Conservation (phyloP, 2,113 vertebrate species). For the Nycticebus coucang region DNA sequence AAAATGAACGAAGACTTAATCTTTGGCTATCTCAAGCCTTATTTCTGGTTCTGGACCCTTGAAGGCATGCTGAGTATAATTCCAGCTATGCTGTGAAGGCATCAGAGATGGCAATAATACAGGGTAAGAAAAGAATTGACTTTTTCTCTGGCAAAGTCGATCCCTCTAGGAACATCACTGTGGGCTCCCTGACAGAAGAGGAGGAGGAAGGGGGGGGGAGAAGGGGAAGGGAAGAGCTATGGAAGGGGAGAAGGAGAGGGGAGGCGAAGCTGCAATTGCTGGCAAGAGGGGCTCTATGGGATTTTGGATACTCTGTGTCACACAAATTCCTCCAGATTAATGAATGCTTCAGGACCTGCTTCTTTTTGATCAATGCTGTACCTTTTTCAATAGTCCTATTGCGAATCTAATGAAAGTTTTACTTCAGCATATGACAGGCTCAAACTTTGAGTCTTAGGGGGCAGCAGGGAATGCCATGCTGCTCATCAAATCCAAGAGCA, state of each 20-base stretch:
- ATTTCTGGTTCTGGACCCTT: neutral
- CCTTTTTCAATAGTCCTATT: neutral
- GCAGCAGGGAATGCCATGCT: neutral
- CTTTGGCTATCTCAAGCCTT: neutral
- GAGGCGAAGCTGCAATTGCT: too few species aligned
- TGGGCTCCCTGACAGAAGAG: neutral
- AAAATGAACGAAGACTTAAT: constrained; percentile 27
- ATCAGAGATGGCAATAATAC: neutral
- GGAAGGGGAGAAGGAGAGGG: too few species aligned
- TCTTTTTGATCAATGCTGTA: neutral
- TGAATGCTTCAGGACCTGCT: neutral
- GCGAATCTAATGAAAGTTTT: neutral
- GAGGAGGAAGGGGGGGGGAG: too few species aligned
- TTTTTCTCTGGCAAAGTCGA: neutral
- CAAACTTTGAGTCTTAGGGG: neutral
- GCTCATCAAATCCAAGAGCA: neutral
- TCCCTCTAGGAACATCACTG: neutral
- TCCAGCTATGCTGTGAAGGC: neutral
- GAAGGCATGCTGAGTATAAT: neutral
- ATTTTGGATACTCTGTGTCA: neutral
- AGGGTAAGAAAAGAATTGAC: neutral
- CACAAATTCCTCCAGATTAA: neutral
- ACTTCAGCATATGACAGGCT: neutral
- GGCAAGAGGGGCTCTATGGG: neutral
- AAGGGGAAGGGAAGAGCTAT: too few species aligned